Evolutionary conservation across 2,888 invertebrate species (phyloP).

Genomic region (Lasioglossum marginatum): DNA sequence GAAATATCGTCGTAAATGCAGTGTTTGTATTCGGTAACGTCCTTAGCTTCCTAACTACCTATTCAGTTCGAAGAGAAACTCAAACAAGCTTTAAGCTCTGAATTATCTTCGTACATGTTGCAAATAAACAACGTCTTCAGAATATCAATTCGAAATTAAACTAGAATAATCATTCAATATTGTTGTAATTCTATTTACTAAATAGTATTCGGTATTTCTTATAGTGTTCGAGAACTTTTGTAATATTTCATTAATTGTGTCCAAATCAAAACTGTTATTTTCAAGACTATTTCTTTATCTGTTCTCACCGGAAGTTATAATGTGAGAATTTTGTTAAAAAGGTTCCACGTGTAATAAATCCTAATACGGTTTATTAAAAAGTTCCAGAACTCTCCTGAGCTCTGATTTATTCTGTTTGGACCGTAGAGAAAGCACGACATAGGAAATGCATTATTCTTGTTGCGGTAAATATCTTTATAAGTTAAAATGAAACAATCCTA

Average conservation of each 20-base stretch:
- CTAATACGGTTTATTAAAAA: neutral
- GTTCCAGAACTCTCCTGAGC: neutral
- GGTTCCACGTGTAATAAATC: neutral
- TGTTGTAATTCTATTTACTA: neutral
- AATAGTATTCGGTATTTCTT: neutral
- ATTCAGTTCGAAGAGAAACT: neutral
- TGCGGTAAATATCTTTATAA: neutral
- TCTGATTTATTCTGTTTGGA: neutral
- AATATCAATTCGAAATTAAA: neutral
- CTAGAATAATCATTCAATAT: neutral
- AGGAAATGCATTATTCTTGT: neutral
- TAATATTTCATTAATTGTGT: neutral
- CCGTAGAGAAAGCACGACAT: neutral
- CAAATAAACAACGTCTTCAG: neutral
- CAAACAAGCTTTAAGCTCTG: neutral
- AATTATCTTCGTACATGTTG: neutral
- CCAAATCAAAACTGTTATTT: neutral
- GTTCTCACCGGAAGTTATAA: neutral
- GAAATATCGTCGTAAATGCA: slow-evolving; percentile 2
- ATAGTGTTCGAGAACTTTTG: neutral
- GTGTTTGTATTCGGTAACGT: neutral
- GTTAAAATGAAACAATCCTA: neutral
- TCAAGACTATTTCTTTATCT: neutral
- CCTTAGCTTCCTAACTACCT: neutral
- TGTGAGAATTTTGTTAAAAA: neutral